These are phyloP conservation scores for Ephydatia muelleri DNA, from an alignment of 37 sponge, comb jelly and placozoan genomes.

Conservation along the genomic window DNA sequence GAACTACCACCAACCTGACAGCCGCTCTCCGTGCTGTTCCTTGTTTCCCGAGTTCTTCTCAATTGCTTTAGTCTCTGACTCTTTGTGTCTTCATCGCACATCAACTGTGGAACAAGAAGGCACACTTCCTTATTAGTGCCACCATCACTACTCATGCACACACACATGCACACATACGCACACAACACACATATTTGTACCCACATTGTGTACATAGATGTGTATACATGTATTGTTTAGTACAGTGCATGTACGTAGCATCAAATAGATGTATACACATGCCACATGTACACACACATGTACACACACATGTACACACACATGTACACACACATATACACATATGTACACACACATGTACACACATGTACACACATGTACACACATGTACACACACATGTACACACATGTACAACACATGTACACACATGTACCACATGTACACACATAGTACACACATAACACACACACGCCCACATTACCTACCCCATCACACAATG, in stretches of 20 bases:
- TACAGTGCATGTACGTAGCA: background rate
- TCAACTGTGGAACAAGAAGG: constrained; percentile 39
- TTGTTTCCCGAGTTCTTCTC: too few species aligned
- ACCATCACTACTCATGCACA: background rate
- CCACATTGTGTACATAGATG: too few species aligned
- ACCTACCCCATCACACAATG: too few species aligned
- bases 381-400: background rate
- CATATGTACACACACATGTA: background rate
- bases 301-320: background rate
- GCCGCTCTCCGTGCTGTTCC: constrained; percentile 33
- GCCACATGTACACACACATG: background rate
- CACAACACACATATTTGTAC: background rate
- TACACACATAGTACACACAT: constrained; percentile 9
- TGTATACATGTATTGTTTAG: background rate
- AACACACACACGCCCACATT: too few species aligned
- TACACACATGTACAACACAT: background rate
- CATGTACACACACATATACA: background rate
- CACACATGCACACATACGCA: background rate
- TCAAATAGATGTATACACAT: background rate
- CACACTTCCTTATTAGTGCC: too few species aligned
- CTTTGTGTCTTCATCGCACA: constrained; percentile 70
- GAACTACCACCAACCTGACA: constrained; percentile 41
- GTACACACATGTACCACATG: background rate
- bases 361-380: background rate
- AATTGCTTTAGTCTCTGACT: constrained; percentile 35